These are phyloP conservation scores for Drosophila ochracea DNA, from an alignment of 2,888 invertebrate species.

Conservation along the genomic window DNA sequence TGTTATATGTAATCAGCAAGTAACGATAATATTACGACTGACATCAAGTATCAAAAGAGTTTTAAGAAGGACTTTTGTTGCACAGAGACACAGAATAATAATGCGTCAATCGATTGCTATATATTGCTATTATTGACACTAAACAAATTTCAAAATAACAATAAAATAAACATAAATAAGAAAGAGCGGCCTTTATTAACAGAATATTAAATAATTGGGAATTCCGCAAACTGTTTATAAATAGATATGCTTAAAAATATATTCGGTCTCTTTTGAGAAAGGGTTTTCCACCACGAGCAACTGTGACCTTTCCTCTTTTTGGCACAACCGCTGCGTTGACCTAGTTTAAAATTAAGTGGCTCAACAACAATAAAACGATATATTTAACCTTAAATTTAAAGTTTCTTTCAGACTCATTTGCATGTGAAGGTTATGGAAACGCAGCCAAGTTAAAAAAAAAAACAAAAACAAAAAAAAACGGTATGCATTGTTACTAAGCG, in stretches of 20 bases:
- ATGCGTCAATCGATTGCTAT: too few relatives aligned
- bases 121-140: too few relatives aligned
- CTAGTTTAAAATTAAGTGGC: constrained; percentile 67
- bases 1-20: background rate
- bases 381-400: constrained; percentile 67
- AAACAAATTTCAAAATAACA: background rate
- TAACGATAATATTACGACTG: background rate
- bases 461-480: background rate
- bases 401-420: constrained; percentile 21
- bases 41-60: background rate
- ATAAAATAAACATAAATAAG: background rate
- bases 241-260: background rate
- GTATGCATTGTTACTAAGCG: constrained; percentile 60
- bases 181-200: background rate
- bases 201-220: background rate
- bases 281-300: constrained; percentile 5
- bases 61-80: background rate
- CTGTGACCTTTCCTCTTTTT: constrained; percentile 33
- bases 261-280: constrained; percentile 10
- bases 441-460: constrained; percentile 52
- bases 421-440: constrained; percentile 58
- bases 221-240: background rate
- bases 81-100: background rate
- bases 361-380: constrained; percentile 48
- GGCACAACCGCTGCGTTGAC: constrained; percentile 52